Evolutionary conservation across 2,888 invertebrate species (phyloP).

Genomic region (Stenodema calcarata): DNA sequence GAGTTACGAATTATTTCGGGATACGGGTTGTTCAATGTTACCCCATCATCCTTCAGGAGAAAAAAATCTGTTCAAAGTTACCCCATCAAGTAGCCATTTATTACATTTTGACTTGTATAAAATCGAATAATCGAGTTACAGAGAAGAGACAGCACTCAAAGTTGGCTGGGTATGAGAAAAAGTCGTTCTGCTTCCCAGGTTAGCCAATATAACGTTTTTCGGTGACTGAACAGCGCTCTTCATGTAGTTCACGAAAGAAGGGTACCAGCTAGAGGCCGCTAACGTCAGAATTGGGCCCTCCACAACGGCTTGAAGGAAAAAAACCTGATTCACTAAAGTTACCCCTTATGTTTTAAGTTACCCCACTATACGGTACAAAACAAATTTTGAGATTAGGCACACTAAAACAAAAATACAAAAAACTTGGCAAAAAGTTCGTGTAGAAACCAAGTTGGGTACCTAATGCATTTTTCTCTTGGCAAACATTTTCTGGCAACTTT

Average conservation of each 20-base stretch:
- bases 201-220: background rate
- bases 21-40: background rate
- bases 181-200: background rate
- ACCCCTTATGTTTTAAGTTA: background rate
- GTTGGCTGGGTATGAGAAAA: background rate
- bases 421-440: too few species aligned
- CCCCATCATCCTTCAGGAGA: background rate
- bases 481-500: too few species aligned
- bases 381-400: too few species aligned
- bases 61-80: constrained; percentile 17
- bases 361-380: background rate
- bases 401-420: too few species aligned
- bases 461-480: too few species aligned
- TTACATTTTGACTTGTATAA: constrained; percentile 7
- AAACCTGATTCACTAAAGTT: background rate
- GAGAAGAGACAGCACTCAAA: background rate
- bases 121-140: constrained; percentile 19
- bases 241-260: background rate
- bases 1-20: background rate
- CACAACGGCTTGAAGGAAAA: background rate
- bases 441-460: too few species aligned
- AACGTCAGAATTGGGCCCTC: background rate
- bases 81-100: constrained; percentile 4
- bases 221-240: background rate
- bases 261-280: background rate